Evolutionary conservation across 2,888 invertebrate genomes (phyloP).

Genomic region (Cepaea hortensis): DNA sequence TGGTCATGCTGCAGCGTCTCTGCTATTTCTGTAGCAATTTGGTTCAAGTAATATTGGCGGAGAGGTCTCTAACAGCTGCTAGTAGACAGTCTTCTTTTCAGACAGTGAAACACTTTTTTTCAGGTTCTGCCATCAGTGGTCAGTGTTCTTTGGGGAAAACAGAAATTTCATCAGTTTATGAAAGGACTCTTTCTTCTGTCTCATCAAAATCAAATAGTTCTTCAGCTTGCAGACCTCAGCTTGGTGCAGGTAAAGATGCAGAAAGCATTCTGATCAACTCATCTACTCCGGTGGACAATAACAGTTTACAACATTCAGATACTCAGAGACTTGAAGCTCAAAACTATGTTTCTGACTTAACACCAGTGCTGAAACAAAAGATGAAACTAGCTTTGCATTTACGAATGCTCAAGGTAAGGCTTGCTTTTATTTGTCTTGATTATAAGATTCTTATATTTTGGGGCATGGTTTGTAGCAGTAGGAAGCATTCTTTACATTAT

Average conservation of each 20-base stretch:
- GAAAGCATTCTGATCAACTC: not conserved
- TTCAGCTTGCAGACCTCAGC: not conserved
- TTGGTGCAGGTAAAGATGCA: not conserved
- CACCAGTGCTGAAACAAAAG: slow-evolving; percentile 5
- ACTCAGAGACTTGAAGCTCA: not conserved
- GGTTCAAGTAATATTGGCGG: slow-evolving; percentile 23
- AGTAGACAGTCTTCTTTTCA: slow-evolving; percentile 4
- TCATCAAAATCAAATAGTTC: not conserved
- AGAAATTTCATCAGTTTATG: slow-evolving; percentile 4
- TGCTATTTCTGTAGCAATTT: slow-evolving; percentile 55
- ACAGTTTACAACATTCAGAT: not conserved
- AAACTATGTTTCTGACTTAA: not conserved
- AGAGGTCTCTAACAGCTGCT: not conserved
- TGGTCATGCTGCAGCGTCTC: slow-evolving; percentile 64
- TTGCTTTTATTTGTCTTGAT: not conserved
- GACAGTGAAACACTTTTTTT: slow-evolving; percentile 1
- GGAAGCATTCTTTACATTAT: too few species aligned
- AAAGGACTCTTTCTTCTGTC: not conserved
- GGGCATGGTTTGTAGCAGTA: too few species aligned
- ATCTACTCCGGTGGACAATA: not conserved
- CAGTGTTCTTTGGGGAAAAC: not conserved
- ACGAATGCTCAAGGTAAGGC: slow-evolving; percentile 31
- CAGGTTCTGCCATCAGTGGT: not conserved
- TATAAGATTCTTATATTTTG: too few species aligned
- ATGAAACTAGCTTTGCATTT: slow-evolving; percentile 30